phyloP scores from a whole-genome alignment of 2,888 invertebrate species.

The Ommatoiulus sabulosus region DNA sequence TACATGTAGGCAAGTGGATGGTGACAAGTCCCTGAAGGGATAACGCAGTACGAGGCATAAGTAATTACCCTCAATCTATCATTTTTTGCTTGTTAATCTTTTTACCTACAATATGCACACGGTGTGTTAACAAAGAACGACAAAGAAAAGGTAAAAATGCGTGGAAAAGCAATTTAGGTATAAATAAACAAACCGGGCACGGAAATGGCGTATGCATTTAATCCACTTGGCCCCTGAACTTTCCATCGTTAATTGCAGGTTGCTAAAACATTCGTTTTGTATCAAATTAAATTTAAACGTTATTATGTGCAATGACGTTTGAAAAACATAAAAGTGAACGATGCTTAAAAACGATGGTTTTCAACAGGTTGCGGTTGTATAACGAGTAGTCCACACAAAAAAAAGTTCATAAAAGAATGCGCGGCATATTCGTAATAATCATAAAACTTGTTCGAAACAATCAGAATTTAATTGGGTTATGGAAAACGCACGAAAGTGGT shows the following conservation, averaged over 20 bases:
- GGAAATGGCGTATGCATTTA: neutral
- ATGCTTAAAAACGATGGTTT: neutral
- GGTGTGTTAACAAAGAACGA: neutral
- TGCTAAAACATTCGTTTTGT: too few species aligned
- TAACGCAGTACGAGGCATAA: slow-evolving; percentile 15
- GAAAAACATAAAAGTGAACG: neutral
- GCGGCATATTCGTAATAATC: neutral
- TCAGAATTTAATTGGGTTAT: neutral
- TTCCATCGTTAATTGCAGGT: neutral
- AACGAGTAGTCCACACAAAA: neutral
- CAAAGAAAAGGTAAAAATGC: neutral
- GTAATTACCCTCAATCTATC: slow-evolving; percentile 28
- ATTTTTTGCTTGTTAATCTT: neutral
- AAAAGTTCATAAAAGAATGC: too few species aligned
- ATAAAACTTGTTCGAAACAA: neutral
- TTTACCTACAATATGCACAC: neutral
- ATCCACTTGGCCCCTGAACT: neutral
- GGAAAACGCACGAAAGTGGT: neutral
- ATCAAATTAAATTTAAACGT: neutral
- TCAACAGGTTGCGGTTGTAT: neutral
- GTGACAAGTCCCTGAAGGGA: slow-evolving; percentile 12
- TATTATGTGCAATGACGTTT: neutral
- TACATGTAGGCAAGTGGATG: neutral
- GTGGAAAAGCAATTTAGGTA: slow-evolving; percentile 13
- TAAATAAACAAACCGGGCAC: neutral